Percentiles rank a stretch among this genome's conserved stretches.
Evolutionary conservation across 2,888 invertebrate genomes (phyloP).

Genomic region (Orthosia gothica): DNA sequence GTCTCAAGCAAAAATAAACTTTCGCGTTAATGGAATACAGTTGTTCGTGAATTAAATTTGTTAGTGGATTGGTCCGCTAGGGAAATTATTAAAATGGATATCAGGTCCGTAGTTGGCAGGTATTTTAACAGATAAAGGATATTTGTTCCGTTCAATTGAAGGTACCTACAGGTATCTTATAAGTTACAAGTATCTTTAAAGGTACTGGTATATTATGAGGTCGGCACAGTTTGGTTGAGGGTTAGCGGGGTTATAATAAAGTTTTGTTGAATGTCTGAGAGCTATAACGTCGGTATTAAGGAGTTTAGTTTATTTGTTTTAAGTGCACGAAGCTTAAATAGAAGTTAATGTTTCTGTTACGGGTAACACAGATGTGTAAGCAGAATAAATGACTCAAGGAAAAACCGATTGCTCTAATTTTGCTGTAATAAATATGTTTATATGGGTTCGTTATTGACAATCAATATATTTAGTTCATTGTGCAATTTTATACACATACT

Average conservation of each 20-base stretch:
- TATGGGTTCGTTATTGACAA: background rate
- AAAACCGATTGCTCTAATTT: no score
- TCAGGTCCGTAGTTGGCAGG: constrained; percentile 76
- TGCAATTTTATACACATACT: background rate
- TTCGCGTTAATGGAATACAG: background rate
- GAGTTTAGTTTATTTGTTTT: background rate
- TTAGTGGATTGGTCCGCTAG: constrained; percentile 70
- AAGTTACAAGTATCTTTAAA: constrained; percentile 21
- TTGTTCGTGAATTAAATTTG: constrained; percentile 43
- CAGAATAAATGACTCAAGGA: background rate
- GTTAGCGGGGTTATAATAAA: constrained; percentile 8
- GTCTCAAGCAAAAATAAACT: constrained; percentile 28
- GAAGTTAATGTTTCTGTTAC: background rate
- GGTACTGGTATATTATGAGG: constrained; percentile 22
- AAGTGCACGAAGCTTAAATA: background rate
- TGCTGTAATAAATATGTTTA: no score
- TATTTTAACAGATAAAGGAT: constrained; percentile 81
- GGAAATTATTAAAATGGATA: constrained; percentile 82
- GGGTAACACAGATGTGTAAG: constrained; percentile 1
- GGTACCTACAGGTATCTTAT: constrained; percentile 12
- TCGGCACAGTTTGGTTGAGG: constrained; percentile 20
- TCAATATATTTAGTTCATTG: background rate
- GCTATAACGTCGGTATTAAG: constrained; percentile 6
- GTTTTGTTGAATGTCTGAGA: constrained; percentile 32
- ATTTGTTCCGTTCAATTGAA: constrained; percentile 77